Base-by-base conservation (phyloP, 2,888 invertebrate species). In the Drosophila neotestacea region DNA sequence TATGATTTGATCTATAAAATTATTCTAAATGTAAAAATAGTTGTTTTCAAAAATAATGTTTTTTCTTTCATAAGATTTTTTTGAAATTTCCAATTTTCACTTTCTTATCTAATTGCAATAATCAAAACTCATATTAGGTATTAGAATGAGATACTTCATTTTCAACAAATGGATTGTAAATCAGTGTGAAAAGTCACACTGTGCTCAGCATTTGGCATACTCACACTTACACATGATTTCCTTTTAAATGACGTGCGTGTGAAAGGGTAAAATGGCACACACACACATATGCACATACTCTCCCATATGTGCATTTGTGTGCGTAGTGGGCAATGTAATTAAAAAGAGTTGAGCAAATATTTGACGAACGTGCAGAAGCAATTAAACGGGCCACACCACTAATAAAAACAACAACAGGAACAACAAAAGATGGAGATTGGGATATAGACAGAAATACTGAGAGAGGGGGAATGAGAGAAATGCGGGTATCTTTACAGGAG, bases 261-360 rank as follows among this genome's bases (percentile, higher is more conserved):
- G 58, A 80, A 80, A 72, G 81, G 81, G 74, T 79, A 59, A 60
- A 73, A 70, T 36, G 55, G n/a, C 63, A 50, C 59, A 36, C 32
- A 56, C 27, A 36, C 22, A 42, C 32, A 38, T 34, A 38, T 44
- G 22, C 28, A 28, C 47, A 44, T 28, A 42, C n/a, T 27, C 28
- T 10, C 32, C 46, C 65, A 50, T 56, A 55, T 51, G 38, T 65
- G 50, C 38, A 30, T 55, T 11, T 59, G 59, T 64, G 46, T 60
- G 65, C 7, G 55, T 55, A 65, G 78, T 74, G 70, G 65, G 79
- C 65, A 85, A 87, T 86, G 77, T 78, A 86, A 86, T 88, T 87
- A 85, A 85, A 86, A 85, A 81, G 81, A 85, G 85, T 81, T 87
- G 79, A 78, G 77, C 85, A 85, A 86, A 88, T 88, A 88, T 86